Conservation (phyloP, 1,140 invertebrate species). For the Drosophila jambulina region DNA sequence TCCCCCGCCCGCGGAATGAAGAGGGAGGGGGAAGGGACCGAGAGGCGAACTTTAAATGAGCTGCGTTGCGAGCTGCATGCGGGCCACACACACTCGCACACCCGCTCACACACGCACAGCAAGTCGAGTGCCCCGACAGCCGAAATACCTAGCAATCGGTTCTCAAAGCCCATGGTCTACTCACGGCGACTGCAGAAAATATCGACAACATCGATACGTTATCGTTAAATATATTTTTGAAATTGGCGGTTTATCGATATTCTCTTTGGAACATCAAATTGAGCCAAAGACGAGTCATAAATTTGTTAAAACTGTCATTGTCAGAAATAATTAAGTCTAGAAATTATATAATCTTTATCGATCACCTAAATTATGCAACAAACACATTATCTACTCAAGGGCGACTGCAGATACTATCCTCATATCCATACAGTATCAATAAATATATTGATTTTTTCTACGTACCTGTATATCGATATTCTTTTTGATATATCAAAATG, state of each 20-base stretch:
- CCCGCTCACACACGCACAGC: not conserved
- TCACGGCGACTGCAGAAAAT: not conserved
- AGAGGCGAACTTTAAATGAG: constrained; percentile 57
- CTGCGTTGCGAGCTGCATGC: constrained; percentile 64
- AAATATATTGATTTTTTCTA: too few species aligned
- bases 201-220: not conserved
- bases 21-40: not conserved
- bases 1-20: not conserved
- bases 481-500: not conserved
- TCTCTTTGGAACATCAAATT: too few species aligned
- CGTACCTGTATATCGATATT: not conserved
- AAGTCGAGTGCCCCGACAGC: not conserved
- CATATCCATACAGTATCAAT: too few species aligned
- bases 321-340: too few species aligned
- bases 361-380: not conserved
- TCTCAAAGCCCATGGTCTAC: not conserved
- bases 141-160: not conserved
- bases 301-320: not conserved
- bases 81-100: constrained; percentile 22
- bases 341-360: not conserved
- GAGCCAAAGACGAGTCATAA: not conserved
- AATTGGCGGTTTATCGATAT: too few species aligned
- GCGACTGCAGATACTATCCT: too few species aligned
- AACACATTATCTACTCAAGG: too few species aligned
- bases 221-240: not conserved